These are phyloP conservation scores for Calliopsis andreniformis DNA, from an alignment of 1,140 invertebrate species.

Conservation along the genomic window DNA sequence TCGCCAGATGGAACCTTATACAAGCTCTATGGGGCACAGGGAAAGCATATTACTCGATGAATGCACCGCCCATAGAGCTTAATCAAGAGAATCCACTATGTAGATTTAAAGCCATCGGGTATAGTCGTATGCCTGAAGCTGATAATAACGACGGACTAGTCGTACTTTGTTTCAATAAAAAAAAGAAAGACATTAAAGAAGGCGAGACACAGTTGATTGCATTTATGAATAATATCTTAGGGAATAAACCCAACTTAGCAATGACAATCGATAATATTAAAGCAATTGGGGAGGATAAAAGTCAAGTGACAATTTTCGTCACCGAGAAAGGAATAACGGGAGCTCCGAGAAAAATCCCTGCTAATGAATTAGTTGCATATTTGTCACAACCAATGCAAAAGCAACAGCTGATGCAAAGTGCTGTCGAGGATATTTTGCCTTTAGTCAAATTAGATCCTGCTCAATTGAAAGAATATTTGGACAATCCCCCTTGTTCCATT, in stretches of 20 bases:
- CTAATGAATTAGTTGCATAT: constrained; percentile 87
- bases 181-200: constrained; percentile 87
- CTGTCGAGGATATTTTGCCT: constrained; percentile 84
- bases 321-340: constrained; percentile 88
- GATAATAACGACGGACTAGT: constrained; percentile 95
- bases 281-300: constrained; percentile 87
- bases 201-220: constrained; percentile 88
- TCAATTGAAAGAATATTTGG: constrained; percentile 93
- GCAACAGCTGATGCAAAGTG: constrained; percentile 86
- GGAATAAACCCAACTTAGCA: constrained; percentile 91
- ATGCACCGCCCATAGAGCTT: constrained; percentile 89
- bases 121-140: constrained; percentile 90
- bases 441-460: constrained; percentile 86
- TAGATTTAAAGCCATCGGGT: constrained; percentile 95
- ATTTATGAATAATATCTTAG: constrained; percentile 86
- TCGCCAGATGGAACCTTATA: constrained; percentile 96
- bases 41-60: constrained; percentile 89
- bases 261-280: constrained; percentile 90
- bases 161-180: constrained; percentile 90
- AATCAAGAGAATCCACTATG: constrained; percentile 95
- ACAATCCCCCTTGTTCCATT: constrained; percentile 92
- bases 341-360: constrained; percentile 86
- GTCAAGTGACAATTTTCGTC: constrained; percentile 90
- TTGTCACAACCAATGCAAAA: constrained; percentile 87
- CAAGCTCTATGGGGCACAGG: constrained; percentile 96